These are phyloP conservation scores for Camponotus floridanus DNA, from an alignment of 1,140 invertebrate species.

Conservation along the genomic window DNA sequence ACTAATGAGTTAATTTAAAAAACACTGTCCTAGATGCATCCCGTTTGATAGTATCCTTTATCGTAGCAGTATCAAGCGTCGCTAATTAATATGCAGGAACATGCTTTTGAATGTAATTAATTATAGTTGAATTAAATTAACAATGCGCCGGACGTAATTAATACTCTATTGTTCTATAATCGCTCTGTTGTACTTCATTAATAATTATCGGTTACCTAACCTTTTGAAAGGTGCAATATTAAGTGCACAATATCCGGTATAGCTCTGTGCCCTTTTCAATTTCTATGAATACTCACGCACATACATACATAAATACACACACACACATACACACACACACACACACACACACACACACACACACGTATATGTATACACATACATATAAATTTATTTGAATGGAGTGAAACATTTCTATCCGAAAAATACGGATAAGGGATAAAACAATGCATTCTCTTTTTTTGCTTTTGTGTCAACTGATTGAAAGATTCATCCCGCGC, in stretches of 20 bases:
- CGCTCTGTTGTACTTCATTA: slow-evolving; percentile 37
- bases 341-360: no score
- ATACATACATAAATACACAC: not conserved
- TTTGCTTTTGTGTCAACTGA: not conserved
- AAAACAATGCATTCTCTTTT: not conserved
- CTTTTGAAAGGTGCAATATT: slow-evolving; percentile 24
- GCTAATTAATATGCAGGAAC: slow-evolving; percentile 55
- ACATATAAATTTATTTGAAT: not conserved
- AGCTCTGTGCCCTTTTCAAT: not conserved
- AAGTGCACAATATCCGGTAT: slow-evolving; percentile 24
- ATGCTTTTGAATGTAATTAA: slow-evolving; percentile 54
- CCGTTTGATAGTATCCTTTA: slow-evolving; percentile 15
- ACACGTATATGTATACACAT: no score
- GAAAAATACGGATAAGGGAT: not conserved
- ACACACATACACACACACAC: no score
- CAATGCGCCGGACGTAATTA: slow-evolving; percentile 56
- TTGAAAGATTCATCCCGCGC: slow-evolving; percentile 7
- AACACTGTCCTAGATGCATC: slow-evolving; percentile 11
- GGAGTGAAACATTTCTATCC: not conserved
- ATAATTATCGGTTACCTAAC: slow-evolving; percentile 56
- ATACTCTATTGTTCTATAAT: slow-evolving; percentile 60
- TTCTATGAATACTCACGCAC: not conserved
- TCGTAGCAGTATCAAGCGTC: slow-evolving; percentile 22
- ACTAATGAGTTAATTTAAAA: slow-evolving; percentile 17
- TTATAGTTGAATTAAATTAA: slow-evolving; percentile 56